Base-by-base conservation (phyloP, 1,140 invertebrate species). In the Vanessa atalanta region DNA sequence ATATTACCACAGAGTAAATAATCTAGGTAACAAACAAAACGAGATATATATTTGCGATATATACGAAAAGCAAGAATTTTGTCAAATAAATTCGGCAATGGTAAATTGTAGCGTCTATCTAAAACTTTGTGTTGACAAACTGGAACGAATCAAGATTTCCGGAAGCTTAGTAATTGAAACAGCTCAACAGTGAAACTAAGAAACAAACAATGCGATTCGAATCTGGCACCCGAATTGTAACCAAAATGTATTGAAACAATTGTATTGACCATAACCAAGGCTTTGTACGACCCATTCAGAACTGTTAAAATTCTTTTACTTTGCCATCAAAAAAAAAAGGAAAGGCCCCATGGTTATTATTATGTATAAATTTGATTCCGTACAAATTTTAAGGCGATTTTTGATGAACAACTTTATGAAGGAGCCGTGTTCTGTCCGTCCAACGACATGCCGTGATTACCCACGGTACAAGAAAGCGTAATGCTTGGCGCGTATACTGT, bases 241-340 rank as follows among this genome's bases (percentile, higher is more conserved):
- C 83, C 81, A 79, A 82, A 86, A 73, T 69, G 72, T 78, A 84
- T 87, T 82, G 63, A 81, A 84, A 85, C 83, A 85, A 85, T 88
- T 84, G 78, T 79, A 80, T 84, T 83, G 78, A 63, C 60, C 61
- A 70, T 80, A 73, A 83, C 83, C 78, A 78, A 79, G 69, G 78
- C 73, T 81, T 86, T 84, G 83, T 82, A 79, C 75, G 70, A 70
- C 81, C 71, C 75, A 82, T 82, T 84, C 79, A 80, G 66, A 73
- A 73, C 67, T 72, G 71, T 76, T 70, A 15, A 68, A 50, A 67
- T 79, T 80, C 60, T 73, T 73, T 66, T 65, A 66, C 73, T 67
- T 75, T 70, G 69, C 53, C 77, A 73, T 53, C 16, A 48, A 63
- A 68, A 55, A 57, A 57, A 26, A 69, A 69, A 57, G 6, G 51